Percentiles rank a stretch among this genome's conserved stretches.
Evolutionary conservation across 2,888 invertebrate genomes (phyloP).

Genomic region (Ellobium chinense): DNA sequence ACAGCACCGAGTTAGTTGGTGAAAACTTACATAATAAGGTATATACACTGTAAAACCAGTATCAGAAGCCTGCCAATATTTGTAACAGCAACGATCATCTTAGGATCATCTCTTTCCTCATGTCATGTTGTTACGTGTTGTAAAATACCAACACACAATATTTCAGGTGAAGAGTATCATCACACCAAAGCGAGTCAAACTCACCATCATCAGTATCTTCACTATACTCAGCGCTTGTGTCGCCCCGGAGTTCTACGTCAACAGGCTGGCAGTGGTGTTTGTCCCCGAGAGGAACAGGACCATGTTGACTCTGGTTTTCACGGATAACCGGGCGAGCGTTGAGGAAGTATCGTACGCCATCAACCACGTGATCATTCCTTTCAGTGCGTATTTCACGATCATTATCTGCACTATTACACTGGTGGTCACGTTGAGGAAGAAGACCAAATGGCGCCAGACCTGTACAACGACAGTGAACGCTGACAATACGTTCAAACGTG

Average conservation of each 20-base stretch:
- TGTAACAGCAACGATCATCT: too few relatives aligned
- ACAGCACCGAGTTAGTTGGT: too few relatives aligned
- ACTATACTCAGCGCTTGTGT: neutral
- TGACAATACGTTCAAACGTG: conserved; percentile 1
- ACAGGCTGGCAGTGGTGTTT: neutral
- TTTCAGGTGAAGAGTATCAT: conserved; percentile 27
- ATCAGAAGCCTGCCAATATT: too few relatives aligned
- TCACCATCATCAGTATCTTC: conserved; percentile 13
- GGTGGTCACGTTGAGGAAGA: conserved; percentile 5
- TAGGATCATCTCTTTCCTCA: too few relatives aligned
- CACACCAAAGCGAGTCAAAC: neutral
- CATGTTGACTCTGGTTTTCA: conserved; percentile 5
- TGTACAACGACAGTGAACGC: neutral
- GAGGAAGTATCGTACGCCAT: conserved; percentile 9
- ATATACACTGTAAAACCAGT: too few relatives aligned
- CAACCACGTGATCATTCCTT: neutral
- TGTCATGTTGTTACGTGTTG: too few relatives aligned
- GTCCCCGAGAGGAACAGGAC: neutral
- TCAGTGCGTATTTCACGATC: neutral
- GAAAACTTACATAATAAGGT: too few relatives aligned
- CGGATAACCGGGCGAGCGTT: neutral
- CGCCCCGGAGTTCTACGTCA: conserved; percentile 3
- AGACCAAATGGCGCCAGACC: neutral
- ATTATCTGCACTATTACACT: conserved; percentile 2
- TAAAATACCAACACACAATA: too few relatives aligned